Percentiles rank a stretch among this genome's conserved stretches.
Evolutionary conservation across 2,888 invertebrate genomes (phyloP).

Genomic region (Candidula unifasciata): DNA sequence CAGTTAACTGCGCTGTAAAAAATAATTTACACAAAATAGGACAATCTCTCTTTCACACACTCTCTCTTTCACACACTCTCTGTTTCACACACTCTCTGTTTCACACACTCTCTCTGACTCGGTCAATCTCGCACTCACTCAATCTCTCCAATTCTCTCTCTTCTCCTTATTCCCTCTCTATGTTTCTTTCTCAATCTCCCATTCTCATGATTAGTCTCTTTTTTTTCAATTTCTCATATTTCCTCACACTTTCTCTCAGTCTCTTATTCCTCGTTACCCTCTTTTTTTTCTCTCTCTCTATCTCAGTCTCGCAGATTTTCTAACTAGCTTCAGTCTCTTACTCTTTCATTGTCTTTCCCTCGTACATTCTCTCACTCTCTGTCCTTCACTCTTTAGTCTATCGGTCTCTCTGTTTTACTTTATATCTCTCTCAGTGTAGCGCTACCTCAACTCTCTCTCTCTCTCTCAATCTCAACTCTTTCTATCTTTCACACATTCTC

Average conservation of each 20-base stretch:
- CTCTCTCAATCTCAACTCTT: no score
- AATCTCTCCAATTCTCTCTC: neutral
- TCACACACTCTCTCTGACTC: no score
- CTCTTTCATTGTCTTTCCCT: constrained; percentile 10
- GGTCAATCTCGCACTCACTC: neutral
- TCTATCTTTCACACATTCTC: no score
- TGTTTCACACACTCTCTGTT: no score
- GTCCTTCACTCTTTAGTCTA: neutral
- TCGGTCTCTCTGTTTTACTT: neutral
- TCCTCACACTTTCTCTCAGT: neutral
- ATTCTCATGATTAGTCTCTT: neutral
- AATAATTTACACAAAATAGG: no score
- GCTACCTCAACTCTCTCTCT: no score
- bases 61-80: no score
- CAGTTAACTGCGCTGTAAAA: no score
- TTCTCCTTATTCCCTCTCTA: neutral
- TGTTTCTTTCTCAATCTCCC: no score
- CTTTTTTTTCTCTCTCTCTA: neutral
- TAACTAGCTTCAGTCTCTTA: neutral
- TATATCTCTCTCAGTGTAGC: no score
- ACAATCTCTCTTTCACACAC: no score
- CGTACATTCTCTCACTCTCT: neutral
- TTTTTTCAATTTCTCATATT: neutral
- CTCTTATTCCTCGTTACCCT: no score
- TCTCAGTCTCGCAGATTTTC: neutral